A percentile compares a stretch with the other conserved stretches of the same genome.
These are phyloP conservation scores for Achatina immaculata DNA, from an alignment of 1,140 invertebrate genomes.

Conservation along the genomic window DNA sequence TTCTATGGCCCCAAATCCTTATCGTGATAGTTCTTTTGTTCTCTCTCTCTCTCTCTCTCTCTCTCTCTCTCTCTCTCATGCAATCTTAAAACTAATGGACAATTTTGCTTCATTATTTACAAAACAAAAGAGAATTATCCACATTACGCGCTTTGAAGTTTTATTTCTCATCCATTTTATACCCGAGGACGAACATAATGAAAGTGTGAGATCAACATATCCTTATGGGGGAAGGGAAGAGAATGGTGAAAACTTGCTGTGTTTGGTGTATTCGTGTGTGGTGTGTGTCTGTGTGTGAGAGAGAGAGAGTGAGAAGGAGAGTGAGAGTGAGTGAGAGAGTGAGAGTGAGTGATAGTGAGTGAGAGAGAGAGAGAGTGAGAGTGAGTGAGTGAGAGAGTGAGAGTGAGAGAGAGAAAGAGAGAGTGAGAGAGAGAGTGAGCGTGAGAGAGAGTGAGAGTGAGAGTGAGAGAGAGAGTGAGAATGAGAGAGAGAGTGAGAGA, in stretches of 20 bases:
- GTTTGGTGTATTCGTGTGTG: not conserved
- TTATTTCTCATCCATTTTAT: not conserved
- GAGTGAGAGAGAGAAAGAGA: no score
- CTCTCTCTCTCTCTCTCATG: not conserved
- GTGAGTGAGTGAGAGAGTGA: no score
- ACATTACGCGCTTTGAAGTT: not conserved
- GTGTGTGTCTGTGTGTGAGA: no score
- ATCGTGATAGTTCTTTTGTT: not conserved
- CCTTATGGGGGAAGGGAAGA: not conserved
- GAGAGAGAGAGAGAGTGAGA: no score
- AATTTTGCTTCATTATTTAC: not conserved
- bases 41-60: not conserved
- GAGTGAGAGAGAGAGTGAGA: no score
- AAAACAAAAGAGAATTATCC: no score
- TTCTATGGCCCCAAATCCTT: not conserved
- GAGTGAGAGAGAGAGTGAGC: no score
- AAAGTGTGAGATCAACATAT: not conserved
- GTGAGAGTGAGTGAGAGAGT: no score
- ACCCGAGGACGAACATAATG: not conserved
- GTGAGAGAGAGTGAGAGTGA: no score
- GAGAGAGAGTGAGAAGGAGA: no score
- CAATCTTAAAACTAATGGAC: not conserved
- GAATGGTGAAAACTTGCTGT: not conserved
- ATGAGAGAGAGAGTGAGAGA: no score
- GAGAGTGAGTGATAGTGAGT: no score